Evolutionary conservation across 2,113 vertebrate genomes (phyloP).

Genomic region (Daphoenositta chrysoptera): DNA sequence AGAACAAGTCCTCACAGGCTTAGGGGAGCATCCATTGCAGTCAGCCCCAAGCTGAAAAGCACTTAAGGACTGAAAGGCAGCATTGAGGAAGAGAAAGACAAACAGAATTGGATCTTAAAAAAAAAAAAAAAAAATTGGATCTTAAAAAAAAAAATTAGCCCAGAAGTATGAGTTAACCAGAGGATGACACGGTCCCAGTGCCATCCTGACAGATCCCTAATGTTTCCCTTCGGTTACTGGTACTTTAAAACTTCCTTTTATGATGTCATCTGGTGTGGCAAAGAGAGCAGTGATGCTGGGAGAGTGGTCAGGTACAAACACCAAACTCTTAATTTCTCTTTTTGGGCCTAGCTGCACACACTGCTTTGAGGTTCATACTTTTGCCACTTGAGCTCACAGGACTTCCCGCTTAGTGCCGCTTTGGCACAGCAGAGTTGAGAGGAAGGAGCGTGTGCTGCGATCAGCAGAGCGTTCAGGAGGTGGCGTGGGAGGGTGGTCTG

Average conservation of each 20-base stretch:
- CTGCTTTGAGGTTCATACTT: not conserved
- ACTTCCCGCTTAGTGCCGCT: not conserved
- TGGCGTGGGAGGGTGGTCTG: not conserved
- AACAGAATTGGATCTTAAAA: not conserved
- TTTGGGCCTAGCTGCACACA: accelerated
- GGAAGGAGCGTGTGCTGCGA: not conserved
- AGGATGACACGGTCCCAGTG: not conserved
- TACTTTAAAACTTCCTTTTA: not conserved
- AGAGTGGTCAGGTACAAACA: not conserved
- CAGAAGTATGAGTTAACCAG: not conserved
- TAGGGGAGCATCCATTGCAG: not conserved
- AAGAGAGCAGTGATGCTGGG: not conserved
- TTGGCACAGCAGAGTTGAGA: not conserved
- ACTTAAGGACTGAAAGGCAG: not conserved
- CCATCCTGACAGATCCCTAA: not conserved
- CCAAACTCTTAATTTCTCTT: not conserved
- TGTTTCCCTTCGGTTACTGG: not conserved
- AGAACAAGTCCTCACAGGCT: not conserved
- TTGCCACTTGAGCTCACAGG: not conserved
- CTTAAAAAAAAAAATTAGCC: not conserved
- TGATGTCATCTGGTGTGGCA: not conserved
- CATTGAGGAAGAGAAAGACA: not conserved
- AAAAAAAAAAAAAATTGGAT: not conserved
- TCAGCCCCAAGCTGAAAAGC: not conserved
- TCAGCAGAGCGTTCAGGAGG: not conserved